These are phyloP conservation scores for Coenobita brevimanus DNA, from an alignment of 1,140 invertebrate species.

Conservation along the genomic window DNA sequence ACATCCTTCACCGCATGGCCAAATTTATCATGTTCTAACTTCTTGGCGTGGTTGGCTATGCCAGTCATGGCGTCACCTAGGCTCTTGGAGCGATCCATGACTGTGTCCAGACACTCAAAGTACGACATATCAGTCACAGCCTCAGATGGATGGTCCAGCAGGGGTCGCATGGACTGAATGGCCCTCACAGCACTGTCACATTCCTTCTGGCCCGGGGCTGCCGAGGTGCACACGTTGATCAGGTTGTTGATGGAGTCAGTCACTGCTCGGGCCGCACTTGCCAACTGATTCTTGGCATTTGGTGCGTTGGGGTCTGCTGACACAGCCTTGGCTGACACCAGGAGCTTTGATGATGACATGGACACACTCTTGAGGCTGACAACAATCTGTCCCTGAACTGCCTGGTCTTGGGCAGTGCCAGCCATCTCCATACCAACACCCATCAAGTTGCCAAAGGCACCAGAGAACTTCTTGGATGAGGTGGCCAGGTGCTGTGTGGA, in stretches of 20 bases:
- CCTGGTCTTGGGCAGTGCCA: conserved; percentile 78
- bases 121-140: conserved; percentile 92
- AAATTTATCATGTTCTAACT: conserved; percentile 90
- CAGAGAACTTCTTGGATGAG: conserved; percentile 83
- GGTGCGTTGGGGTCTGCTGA: conserved; percentile 91
- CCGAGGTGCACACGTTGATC: conserved; percentile 87
- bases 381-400: conserved; percentile 85
- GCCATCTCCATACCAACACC: conserved; percentile 87
- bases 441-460: conserved; percentile 85
- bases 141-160: conserved; percentile 90
- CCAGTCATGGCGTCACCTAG: conserved; percentile 93
- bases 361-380: conserved; percentile 90
- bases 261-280: conserved; percentile 87
- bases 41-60: conserved; percentile 93
- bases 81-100: conserved; percentile 94
- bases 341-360: conserved; percentile 88
- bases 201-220: conserved; percentile 93
- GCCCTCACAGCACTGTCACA: conserved; percentile 96
- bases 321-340: conserved; percentile 90
- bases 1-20: conserved; percentile 89
- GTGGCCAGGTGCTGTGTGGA: conserved; percentile 82
- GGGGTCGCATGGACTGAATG: conserved; percentile 87
- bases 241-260: conserved; percentile 95
- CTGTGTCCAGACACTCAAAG: conserved; percentile 94
- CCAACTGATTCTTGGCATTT: conserved; percentile 91